Evolutionary conservation across 2,797 vertebrate species (phyloP).

Genomic region (Thaleichthys pacificus): DNA sequence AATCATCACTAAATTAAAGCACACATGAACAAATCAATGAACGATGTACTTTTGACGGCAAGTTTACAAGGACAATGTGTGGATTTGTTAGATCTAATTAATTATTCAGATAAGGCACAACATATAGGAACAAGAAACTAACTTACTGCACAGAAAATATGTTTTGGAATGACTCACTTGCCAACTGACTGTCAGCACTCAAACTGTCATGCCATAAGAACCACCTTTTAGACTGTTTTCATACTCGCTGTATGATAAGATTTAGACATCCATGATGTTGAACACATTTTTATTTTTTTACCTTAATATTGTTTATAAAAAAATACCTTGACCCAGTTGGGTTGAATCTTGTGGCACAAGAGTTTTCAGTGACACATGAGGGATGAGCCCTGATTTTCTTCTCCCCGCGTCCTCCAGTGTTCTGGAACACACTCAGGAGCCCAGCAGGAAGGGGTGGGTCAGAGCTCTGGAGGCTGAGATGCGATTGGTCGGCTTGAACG

Average conservation of each 20-base stretch:
- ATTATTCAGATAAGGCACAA: neutral
- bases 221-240: neutral
- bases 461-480: conserved; percentile 74
- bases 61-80: neutral
- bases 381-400: conserved; percentile 5
- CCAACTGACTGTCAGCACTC: neutral
- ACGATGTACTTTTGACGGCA: neutral
- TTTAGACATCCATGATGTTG: conserved; percentile 1
- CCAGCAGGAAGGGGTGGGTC: conserved; percentile 69
- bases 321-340: too few species aligned
- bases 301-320: too few species aligned
- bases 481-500: conserved; percentile 68
- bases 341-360: too few species aligned
- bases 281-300: neutral
- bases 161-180: neutral
- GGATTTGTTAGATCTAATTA: neutral
- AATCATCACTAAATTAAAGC: neutral
- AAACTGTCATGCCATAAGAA: neutral
- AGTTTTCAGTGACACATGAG: neutral
- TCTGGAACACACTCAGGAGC: conserved; percentile 34
- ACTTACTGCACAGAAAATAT: neutral
- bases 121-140: neutral
- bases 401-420: neutral
- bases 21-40: neutral
- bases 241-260: neutral